Evolutionary conservation across 1,140 invertebrate species (phyloP), one percentile per base, ranked within the genome.

Genomic region (Drosophila pruinosa): DNA sequence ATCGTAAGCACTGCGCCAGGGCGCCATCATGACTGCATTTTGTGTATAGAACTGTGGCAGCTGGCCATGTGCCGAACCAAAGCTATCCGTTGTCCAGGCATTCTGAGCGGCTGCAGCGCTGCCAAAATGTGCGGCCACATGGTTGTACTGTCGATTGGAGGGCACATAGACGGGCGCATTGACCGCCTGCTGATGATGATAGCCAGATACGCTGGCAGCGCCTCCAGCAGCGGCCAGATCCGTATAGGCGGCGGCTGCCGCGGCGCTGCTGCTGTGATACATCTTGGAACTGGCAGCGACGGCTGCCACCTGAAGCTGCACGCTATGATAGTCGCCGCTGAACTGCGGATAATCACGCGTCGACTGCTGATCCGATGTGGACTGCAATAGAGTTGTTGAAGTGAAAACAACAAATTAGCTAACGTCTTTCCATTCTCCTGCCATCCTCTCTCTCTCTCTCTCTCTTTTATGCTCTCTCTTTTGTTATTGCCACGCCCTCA

Each of bases 1-100:
- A 78, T 96, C 95, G 92, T 96, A 96, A 41, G 95, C 94, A 7
- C 94, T 92, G 48, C 95, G 93, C 95, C 95, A 96, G 3, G 95
- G 94, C 17, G 94, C 94, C 95, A 96, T 95, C 93, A 96, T 94
- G 74, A 94, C 94, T 5, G 93, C 93, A 77, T 95, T 95, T 62
- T 95, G 94, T 1, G 94, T 94, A 75, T 95, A 95, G 81, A 95
- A 95, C 53, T 94, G 93, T 2, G 76, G 80, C 24, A 95, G 94
- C 53, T 94, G 34, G 89, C 93, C 93, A 59, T 91, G 86, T 4
- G 89, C 67, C 3, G 81, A 78, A 3, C 90, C 79, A 67, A 91
- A 91, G 56, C 79, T 73, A 19, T 91, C 91, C 21, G 90, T 83
- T 1, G 90, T 80, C 91, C 91, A 91, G 22, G 89, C 86, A 34